A percentile compares a stretch with the other conserved stretches of the same genome.
Conservation (phyloP, 2,888 invertebrate species). For the Drosophila demipolita region DNA sequence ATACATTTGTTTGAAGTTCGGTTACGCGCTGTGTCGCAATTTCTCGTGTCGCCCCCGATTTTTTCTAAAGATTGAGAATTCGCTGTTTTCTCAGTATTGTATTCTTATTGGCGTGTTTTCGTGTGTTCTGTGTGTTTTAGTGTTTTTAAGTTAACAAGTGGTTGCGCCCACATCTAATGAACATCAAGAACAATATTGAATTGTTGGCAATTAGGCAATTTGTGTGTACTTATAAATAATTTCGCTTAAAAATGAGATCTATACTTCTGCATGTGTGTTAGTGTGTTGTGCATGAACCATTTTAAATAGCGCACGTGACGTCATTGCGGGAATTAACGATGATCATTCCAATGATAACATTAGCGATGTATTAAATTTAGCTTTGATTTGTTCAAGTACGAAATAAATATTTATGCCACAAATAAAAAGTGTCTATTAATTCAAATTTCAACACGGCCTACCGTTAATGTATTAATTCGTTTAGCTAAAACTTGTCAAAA, state of each 20-base stretch:
- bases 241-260: not conserved
- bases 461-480: not conserved
- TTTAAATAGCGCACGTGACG: conserved; percentile 45
- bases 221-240: conserved; percentile 25
- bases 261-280: conserved; percentile 11
- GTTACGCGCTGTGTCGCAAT: conserved; percentile 31
- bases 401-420: not conserved
- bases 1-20: conserved; percentile 49
- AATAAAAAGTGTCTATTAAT: not conserved
- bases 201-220: conserved; percentile 10
- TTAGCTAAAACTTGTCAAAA: not conserved
- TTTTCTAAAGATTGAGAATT: conserved; percentile 1
- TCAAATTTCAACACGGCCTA: not conserved
- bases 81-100: not conserved
- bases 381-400: not conserved
- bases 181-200: conserved; percentile 9
- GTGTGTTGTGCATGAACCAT: conserved; percentile 17
- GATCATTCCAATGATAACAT: conserved; percentile 3
- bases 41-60: conserved; percentile 1
- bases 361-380: conserved; percentile 2
- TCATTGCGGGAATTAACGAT: conserved; percentile 27
- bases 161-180: conserved; percentile 21
- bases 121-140: not conserved
- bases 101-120: not conserved
- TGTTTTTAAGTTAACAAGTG: conserved; percentile 39